Base-by-base conservation (phyloP, 2,797 vertebrate species). In the Acrocephalus scirpaceus region DNA sequence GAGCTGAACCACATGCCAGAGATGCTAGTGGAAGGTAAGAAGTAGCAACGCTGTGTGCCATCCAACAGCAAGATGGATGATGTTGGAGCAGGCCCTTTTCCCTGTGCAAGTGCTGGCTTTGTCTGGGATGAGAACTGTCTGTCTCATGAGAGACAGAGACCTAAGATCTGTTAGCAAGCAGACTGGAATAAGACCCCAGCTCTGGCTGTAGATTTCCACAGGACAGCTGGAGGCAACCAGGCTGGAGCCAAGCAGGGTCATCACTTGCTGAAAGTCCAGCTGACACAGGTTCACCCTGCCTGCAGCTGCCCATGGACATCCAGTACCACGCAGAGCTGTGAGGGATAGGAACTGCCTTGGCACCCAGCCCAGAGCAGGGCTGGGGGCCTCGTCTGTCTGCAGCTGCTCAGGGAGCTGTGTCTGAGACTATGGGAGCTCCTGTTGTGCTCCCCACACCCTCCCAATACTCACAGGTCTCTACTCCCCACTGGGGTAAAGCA, bases 401-500 rank as follows among this genome's bases (percentile, higher is more conserved):
- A 1, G 21, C 6, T 5, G 9, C 56, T 60, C 26, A 5, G 30
- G 17, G 34, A 21, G 30, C 65, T 61, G n/a, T 29, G 21, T 14
- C 38, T 10, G 44, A 26, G 26, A 47, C 48, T 47, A 0, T 5
- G 4, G 8, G n/a, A 21, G 65, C 11, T 85, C 36, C 20, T 7
- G 4, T 5, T 19, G 21, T 36, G 34, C 44, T 79, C 21, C 53
- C 32, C 8, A 4, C 40, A 14, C 13, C 5, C 25, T 50, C 27
- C 29, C 5, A 30, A 5, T 50, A 10, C 14, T 42, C 3, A 0
- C 0, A 15, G 9, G 29, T 42, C 20, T 30, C 36, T 3, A 4
- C 10, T 57, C 26, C 42, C 61, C 13, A 1, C 6, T 2, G 4
- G 30, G 67, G 27, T 0, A 1, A 56, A 27, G 36, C 15, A 2